phyloP scores from a whole-genome alignment of 2,113 vertebrate genomes.

The Zapus hudsonius region DNA sequence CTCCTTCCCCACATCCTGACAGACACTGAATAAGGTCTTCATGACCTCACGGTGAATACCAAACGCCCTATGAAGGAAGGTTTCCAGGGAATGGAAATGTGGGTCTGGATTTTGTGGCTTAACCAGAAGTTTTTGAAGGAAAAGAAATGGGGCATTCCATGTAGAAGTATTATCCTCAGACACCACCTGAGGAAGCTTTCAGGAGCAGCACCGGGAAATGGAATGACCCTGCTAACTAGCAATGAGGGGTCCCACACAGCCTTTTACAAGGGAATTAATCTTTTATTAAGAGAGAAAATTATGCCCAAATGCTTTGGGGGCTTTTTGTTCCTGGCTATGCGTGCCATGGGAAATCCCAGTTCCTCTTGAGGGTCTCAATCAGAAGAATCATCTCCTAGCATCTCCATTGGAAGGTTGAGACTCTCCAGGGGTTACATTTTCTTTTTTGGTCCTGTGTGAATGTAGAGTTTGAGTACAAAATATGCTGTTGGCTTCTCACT shows the following conservation, averaged over 20 bases:
- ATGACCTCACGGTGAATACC: no score
- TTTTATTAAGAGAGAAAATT: slow-evolving; percentile 72
- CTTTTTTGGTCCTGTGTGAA: neutral
- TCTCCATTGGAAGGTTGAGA: slow-evolving; percentile 34
- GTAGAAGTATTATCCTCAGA: neutral
- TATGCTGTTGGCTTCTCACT: neutral
- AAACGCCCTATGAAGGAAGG: no score
- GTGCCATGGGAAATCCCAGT: neutral
- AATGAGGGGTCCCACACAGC: slow-evolving; percentile 11
- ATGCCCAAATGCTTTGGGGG: neutral
- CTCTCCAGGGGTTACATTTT: neutral
- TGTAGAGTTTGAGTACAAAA: slow-evolving; percentile 28
- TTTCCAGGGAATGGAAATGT: no score
- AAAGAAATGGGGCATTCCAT: no score
- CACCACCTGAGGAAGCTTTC: neutral
- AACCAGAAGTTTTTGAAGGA: no score
- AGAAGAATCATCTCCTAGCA: slow-evolving; percentile 45
- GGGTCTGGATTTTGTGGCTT: no score
- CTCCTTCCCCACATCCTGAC: no score
- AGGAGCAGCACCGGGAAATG: neutral
- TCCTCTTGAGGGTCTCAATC: neutral
- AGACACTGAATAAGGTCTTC: no score
- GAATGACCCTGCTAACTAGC: neutral
- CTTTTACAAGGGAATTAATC: slow-evolving; percentile 70
- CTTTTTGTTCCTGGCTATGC: neutral